These are phyloP conservation scores for Astreopora myriophthalma DNA, from an alignment of 64 coral and sea anemone species.

Conservation along the genomic window DNA sequence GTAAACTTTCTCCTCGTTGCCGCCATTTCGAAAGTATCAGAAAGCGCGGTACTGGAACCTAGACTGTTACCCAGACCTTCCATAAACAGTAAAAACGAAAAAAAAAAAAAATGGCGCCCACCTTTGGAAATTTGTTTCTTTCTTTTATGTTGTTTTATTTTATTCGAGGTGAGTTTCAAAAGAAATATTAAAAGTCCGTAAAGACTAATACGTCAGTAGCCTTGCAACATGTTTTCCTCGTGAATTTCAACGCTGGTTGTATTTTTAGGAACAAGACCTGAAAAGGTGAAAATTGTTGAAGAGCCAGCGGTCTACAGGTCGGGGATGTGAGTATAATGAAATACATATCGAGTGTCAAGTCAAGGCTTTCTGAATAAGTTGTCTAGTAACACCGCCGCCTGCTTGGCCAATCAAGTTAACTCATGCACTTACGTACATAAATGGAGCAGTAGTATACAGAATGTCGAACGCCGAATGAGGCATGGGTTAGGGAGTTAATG, in stretches of 20 bases:
- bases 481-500: no score
- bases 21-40: conserved; percentile 62
- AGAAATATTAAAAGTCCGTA: background rate
- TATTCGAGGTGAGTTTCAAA: conserved; percentile 25
- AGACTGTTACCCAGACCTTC: background rate
- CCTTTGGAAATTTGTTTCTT: background rate
- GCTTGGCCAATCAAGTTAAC: no score
- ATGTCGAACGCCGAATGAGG: no score
- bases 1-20: conserved; percentile 40
- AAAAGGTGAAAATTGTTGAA: conserved; percentile 89
- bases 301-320: conserved; percentile 76
- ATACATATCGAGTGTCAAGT: no score
- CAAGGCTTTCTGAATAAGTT: no score
- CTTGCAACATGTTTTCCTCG: background rate
- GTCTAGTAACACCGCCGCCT: no score
- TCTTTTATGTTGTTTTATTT: background rate
- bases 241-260: background rate
- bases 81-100: no score
- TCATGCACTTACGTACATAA: no score
- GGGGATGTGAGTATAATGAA: conserved; percentile 54
- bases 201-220: background rate
- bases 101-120: conserved; percentile 1
- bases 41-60: conserved; percentile 17
- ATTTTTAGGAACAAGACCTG: background rate
- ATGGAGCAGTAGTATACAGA: no score